Conservation (phyloP, 2,113 vertebrate genomes). For the Cricetomys ansorgei region DNA sequence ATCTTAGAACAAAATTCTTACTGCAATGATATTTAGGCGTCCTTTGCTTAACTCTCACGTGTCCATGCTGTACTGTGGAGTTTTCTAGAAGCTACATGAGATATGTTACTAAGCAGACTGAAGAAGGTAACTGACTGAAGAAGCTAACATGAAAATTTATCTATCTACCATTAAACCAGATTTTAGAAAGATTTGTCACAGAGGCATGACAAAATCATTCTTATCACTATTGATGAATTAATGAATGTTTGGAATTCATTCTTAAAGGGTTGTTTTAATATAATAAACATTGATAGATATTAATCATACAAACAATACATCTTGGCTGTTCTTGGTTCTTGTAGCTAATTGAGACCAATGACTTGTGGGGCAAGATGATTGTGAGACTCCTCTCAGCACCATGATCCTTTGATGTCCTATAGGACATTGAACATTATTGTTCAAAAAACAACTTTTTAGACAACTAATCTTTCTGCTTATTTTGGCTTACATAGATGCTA, state of each 20-base stretch:
- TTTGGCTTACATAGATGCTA: background rate
- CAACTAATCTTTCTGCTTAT: background rate
- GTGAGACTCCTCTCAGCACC: background rate
- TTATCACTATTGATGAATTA: conserved; percentile 9
- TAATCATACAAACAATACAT: conserved; percentile 11
- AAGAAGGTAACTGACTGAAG: background rate
- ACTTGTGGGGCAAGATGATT: background rate
- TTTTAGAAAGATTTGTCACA: background rate
- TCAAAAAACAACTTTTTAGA: background rate
- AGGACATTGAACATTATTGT: background rate
- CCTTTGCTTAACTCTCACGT: background rate
- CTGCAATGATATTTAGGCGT: background rate
- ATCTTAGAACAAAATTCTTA: conserved; percentile 22
- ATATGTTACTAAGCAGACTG: background rate
- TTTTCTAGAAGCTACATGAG: background rate
- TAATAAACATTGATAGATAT: background rate
- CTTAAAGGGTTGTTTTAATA: background rate
- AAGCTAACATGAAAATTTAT: background rate
- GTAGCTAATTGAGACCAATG: background rate
- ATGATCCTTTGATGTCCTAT: background rate
- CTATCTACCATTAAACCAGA: background rate
- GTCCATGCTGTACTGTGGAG: background rate
- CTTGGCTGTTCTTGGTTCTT: background rate
- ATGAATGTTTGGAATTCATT: conserved; percentile 3
- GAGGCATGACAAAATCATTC: background rate